phyloP scores from a whole-genome alignment of 2,888 invertebrate genomes.

The Sminthurides aquaticus region DNA sequence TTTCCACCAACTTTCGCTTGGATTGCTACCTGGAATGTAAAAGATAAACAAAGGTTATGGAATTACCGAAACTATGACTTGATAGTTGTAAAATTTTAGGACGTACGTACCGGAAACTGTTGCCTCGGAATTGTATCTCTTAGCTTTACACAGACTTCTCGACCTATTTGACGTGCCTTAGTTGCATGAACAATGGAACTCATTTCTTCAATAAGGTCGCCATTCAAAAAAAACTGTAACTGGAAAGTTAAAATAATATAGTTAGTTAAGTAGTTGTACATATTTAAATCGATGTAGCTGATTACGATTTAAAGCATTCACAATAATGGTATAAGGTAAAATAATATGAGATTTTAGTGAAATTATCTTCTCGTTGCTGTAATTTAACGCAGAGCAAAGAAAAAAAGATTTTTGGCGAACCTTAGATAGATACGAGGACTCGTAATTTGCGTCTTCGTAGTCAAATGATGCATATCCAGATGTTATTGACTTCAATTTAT shows the following conservation, averaged over 20 bases:
- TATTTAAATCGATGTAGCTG: neutral
- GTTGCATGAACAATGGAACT: conserved; percentile 69
- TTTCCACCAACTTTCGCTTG: conserved; percentile 75
- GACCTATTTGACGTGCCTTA: conserved; percentile 59
- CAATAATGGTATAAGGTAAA: too few relatives aligned
- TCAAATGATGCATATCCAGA: conserved; percentile 95
- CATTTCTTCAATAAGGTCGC: conserved; percentile 71
- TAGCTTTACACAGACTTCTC: conserved; percentile 64
- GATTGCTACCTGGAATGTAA: conserved; percentile 60
- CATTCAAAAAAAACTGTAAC: conserved; percentile 61
- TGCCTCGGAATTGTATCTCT: conserved; percentile 82
- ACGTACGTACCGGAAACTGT: conserved; percentile 56
- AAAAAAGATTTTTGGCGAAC: too few relatives aligned
- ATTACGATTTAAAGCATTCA: too few relatives aligned
- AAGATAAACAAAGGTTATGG: too few relatives aligned
- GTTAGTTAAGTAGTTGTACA: neutral
- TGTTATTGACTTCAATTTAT: conserved; percentile 75
- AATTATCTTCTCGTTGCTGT: neutral
- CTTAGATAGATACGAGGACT: conserved; percentile 65
- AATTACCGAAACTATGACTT: too few relatives aligned
- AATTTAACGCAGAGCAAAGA: too few relatives aligned
- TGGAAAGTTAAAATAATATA: conserved; percentile 2
- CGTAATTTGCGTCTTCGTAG: conserved; percentile 81
- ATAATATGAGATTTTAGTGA: neutral
- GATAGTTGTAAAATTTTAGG: neutral